phyloP scores from a whole-genome alignment of 2,888 invertebrate genomes.

The Nephrotoma flavescens region DNA sequence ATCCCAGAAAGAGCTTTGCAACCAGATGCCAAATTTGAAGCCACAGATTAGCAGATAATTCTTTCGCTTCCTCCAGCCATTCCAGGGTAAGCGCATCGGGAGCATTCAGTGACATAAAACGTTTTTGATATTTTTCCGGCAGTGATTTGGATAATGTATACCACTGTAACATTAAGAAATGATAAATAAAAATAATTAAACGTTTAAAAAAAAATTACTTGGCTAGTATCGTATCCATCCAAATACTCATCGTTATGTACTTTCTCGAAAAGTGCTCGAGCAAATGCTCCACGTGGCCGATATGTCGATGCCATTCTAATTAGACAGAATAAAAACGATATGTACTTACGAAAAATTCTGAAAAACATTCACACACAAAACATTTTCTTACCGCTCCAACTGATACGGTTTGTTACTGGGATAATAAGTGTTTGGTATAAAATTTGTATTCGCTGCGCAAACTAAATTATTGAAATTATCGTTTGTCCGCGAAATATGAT shows the following conservation, averaged over 20 bases:
- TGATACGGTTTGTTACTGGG: background rate
- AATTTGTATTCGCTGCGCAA: background rate
- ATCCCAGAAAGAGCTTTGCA: conserved; percentile 67
- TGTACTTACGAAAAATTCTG: background rate
- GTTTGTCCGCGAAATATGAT: background rate
- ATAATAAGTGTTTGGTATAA: background rate
- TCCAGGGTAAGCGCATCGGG: conserved; percentile 25
- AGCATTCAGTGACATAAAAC: conserved; percentile 24
- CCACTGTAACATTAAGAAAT: conserved; percentile 20
- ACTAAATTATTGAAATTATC: background rate
- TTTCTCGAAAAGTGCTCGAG: conserved; percentile 29
- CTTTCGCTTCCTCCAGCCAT: conserved; percentile 29
- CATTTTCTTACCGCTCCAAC: background rate
- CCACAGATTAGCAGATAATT: conserved; percentile 40
- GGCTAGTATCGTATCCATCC: conserved; percentile 28
- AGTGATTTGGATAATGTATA: conserved; percentile 23
- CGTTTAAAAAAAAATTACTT: conserved; percentile 18
- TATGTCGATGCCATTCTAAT: conserved; percentile 20
- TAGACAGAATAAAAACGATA: background rate
- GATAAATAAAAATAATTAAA: background rate
- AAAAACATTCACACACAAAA: background rate
- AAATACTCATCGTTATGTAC: conserved; percentile 30
- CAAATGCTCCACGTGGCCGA: conserved; percentile 28
- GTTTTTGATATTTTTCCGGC: conserved; percentile 24
- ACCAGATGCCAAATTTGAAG: conserved; percentile 83